Conservation (phyloP, 2,888 invertebrate species). For the Galeopsomyia nigrocyanea region DNA sequence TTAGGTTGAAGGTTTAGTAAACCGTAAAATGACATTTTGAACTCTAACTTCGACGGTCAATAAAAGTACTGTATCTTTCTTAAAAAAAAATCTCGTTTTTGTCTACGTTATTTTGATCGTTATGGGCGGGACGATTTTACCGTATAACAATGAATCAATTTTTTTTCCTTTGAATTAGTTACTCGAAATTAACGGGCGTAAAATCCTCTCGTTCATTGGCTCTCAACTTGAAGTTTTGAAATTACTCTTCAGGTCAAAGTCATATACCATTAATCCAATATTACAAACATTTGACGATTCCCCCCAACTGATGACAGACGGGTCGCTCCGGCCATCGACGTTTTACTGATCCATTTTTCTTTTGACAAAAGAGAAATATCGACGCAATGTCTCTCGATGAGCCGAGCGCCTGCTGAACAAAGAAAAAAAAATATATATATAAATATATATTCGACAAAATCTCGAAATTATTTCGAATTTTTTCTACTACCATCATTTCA, state of each 20-base stretch:
- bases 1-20: conserved; percentile 40
- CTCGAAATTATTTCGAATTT: conserved; percentile 4
- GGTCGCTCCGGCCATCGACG: conserved; percentile 20
- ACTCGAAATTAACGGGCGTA: neutral
- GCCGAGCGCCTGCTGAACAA: conserved; percentile 13
- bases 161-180: conserved; percentile 3
- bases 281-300: too few species aligned
- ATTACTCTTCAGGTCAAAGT: too few species aligned
- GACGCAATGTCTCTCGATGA: conserved; percentile 33
- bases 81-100: conserved; percentile 43
- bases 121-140: conserved; percentile 38
- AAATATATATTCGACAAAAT: conserved; percentile 4
- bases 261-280: too few species aligned
- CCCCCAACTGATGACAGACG: neutral
- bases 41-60: conserved; percentile 47
- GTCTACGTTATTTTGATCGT: conserved; percentile 34
- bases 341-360: conserved; percentile 19
- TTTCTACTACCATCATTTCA: conserved; percentile 17
- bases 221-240: too few species aligned
- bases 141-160: neutral
- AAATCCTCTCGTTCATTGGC: conserved; percentile 35
- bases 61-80: conserved; percentile 51
- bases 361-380: conserved; percentile 8
- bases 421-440: neutral
- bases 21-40: conserved; percentile 42